Evolutionary conservation across 2,888 invertebrate species (phyloP), one percentile per base, ranked within the genome.

Genomic region (Laothoe populi): DNA sequence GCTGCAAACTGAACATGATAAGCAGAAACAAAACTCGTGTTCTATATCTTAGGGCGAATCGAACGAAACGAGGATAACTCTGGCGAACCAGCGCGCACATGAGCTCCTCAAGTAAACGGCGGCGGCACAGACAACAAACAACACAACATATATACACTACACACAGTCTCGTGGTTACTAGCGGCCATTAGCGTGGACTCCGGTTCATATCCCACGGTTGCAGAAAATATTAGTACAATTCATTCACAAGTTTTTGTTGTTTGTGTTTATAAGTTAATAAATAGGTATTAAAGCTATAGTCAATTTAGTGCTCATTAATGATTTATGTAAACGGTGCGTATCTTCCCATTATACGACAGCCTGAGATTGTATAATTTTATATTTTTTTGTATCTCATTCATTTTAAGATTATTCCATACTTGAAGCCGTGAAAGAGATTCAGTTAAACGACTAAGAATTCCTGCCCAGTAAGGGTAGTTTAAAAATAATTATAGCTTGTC

Each of bases 11-110:
- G 78, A 79, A 80, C 71, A 74, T 70, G 66, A 72, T 67, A 68
- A 76, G 67, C 73, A 68, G 59, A 68, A 83, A 86, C 83, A 80
- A 86, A 78, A 80, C 81, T 77, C 80, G 81, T 85, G 78, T 88
- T 90, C 80, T 88, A 75, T 82, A 83, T 84, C 84, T 74, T 88
- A 88, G 88, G 97, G 96, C 78, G 96, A 96, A 93, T 97, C 98
- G 78, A 99, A 99, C 94, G 97, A 98, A 94, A 96, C 96, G 84
- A 96, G 98, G 94, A 98, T 99, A 96, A 96, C 96, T 90, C 96
- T 97, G 90, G 99, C 99, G 86, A 99, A 99, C 94, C 97, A 98
- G 94, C 96, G 98, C 84, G 98, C 99, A 86, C 97, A 98, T 94
- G 98, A 98, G 93, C 96, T 99, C 86, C 96, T 98, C 93, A 98